These are phyloP conservation scores for Donacobius atricapilla DNA, from an alignment of 2,113 vertebrate species.

Conservation along the genomic window DNA sequence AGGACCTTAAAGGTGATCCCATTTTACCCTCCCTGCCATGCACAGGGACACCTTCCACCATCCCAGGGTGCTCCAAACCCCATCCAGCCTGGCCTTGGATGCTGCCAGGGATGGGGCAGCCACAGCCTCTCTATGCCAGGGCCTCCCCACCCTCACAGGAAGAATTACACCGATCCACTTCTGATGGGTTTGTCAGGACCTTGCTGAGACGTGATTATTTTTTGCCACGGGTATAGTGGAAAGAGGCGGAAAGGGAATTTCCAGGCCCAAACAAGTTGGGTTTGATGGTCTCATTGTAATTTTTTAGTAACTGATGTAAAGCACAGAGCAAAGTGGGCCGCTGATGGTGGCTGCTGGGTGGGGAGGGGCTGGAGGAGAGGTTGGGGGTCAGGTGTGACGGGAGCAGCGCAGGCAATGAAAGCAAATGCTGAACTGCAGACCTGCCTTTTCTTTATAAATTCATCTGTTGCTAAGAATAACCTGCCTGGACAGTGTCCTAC, in stretches of 20 bases:
- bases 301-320: neutral
- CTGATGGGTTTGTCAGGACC: neutral
- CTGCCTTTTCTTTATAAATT: constrained; percentile 6
- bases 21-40: neutral
- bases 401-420: neutral
- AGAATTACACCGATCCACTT: neutral
- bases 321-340: neutral
- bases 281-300: neutral
- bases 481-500: constrained; percentile 42
- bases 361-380: neutral
- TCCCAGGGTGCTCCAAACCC: neutral
- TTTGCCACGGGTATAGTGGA: rapidly evolving
- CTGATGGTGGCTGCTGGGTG: neutral
- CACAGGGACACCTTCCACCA: neutral
- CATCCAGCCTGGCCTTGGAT: neutral
- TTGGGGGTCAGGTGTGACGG: rapidly evolving
- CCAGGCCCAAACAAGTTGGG: neutral
- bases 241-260: neutral
- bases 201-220: neutral
- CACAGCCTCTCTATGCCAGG: neutral
- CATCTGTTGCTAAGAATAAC: constrained; percentile 57
- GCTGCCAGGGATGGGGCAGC: neutral
- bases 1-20: neutral
- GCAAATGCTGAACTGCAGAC: neutral
- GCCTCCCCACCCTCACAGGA: neutral